A percentile compares a stretch with the other conserved stretches of the same genome.
These are phyloP conservation scores for Tolypeutes matacus DNA, from an alignment of 2,797 vertebrate species.

Conservation along the genomic window DNA sequence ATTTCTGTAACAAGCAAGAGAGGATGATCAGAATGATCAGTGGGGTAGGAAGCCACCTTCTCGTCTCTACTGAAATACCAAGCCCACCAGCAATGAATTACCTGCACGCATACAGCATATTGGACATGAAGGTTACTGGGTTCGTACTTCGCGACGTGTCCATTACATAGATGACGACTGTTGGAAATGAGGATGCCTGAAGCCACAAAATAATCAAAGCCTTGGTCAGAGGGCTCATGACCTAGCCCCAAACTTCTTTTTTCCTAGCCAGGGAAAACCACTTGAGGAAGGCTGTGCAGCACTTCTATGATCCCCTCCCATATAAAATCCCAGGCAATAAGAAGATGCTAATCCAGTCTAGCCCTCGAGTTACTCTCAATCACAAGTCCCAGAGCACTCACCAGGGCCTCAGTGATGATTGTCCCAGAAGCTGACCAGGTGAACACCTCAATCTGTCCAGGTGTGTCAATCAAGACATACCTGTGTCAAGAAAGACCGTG, in stretches of 20 bases:
- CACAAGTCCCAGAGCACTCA: slow-evolving; percentile 81
- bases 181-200: slow-evolving; percentile 97
- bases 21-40: not conserved
- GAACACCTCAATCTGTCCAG: slow-evolving; percentile 98
- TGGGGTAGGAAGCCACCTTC: too few species aligned
- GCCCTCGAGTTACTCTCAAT: not conserved
- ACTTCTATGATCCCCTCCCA: not conserved
- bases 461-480: slow-evolving; percentile 97
- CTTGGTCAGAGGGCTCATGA: not conserved
- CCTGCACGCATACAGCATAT: slow-evolving; percentile 99
- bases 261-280: not conserved
- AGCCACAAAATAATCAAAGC: slow-evolving; percentile 37
- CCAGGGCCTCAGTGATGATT: slow-evolving; percentile 98
- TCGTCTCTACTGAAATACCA: not conserved
- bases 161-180: slow-evolving; percentile 97
- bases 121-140: slow-evolving; percentile 99
- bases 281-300: not conserved
- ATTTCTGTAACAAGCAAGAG: not conserved
- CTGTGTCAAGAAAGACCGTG: slow-evolving; percentile 85
- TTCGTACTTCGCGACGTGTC: slow-evolving; percentile 97
- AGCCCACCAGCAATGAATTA: slow-evolving; percentile 78
- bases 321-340: not conserved
- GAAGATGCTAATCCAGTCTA: not conserved
- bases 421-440: slow-evolving; percentile 99
- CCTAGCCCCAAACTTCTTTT: not conserved